phyloP scores from a whole-genome alignment of 2,113 vertebrate genomes.

The Clarias gariepinus region DNA sequence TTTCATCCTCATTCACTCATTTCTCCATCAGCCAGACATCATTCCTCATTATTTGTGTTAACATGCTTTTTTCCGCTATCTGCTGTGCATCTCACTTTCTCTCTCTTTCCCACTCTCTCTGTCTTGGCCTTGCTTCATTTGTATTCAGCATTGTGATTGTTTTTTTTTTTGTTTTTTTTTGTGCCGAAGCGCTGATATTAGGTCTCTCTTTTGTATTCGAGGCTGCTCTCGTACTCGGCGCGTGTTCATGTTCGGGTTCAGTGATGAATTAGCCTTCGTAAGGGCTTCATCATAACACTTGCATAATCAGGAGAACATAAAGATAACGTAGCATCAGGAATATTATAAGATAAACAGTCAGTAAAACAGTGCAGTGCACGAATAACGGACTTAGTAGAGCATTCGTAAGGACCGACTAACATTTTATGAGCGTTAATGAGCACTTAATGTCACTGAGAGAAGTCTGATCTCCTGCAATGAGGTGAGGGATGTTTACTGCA shows the following conservation, averaged over 20 bases:
- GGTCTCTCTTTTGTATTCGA: neutral
- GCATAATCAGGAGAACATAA: neutral
- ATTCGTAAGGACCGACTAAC: neutral
- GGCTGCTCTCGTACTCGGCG: neutral
- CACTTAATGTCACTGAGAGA: neutral
- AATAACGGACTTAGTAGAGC: neutral
- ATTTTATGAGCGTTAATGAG: neutral
- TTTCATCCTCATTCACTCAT: slow-evolving; percentile 1
- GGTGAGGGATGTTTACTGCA: neutral
- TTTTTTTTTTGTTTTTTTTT: neutral
- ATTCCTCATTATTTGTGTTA: neutral
- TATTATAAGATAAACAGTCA: neutral
- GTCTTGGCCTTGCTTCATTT: neutral
- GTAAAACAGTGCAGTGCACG: neutral
- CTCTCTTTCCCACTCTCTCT: neutral
- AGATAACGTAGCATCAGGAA: neutral
- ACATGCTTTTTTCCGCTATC: neutral
- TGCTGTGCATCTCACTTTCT: too few species aligned
- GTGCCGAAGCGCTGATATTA: neutral
- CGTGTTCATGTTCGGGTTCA: neutral
- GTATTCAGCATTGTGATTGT: neutral
- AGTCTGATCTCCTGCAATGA: neutral
- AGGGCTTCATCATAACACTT: neutral
- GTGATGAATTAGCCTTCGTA: neutral
- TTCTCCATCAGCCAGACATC: slow-evolving; percentile 17